Evolutionary conservation across 2,888 invertebrate species (phyloP).

Genomic region (Troides aeacus): DNA sequence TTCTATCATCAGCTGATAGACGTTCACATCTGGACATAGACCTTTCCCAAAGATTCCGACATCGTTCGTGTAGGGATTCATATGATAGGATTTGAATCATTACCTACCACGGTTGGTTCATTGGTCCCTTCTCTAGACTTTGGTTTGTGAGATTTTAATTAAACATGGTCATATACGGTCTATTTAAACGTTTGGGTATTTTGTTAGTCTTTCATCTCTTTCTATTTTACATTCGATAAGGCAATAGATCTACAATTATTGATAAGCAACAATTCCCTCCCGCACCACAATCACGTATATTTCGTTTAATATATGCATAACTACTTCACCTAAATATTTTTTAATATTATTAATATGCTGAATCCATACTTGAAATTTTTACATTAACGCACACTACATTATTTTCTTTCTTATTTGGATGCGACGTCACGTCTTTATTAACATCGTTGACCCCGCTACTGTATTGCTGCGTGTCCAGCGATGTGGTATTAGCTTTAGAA

Average conservation of each 20-base stretch:
- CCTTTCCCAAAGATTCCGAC: too few species aligned
- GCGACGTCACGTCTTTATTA: slow-evolving; percentile 17
- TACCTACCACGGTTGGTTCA: too few species aligned
- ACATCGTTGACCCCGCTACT: slow-evolving; percentile 27
- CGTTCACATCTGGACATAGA: too few species aligned
- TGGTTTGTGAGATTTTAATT: too few species aligned
- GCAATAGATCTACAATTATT: background rate
- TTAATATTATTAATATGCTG: slow-evolving; percentile 16
- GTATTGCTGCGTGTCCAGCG: slow-evolving; percentile 9
- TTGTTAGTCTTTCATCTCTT: too few species aligned
- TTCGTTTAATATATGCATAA: background rate
- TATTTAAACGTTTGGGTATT: too few species aligned
- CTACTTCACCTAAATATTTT: background rate
- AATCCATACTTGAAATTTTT: slow-evolving; percentile 13
- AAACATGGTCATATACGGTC: too few species aligned
- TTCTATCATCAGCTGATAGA: too few species aligned
- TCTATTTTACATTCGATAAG: background rate
- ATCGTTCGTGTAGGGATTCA: too few species aligned
- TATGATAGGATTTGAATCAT: too few species aligned
- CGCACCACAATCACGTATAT: background rate
- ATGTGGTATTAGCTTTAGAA: background rate
- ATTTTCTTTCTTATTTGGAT: slow-evolving; percentile 22
- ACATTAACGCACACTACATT: background rate
- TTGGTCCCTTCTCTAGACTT: too few species aligned
- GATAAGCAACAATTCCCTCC: background rate